phyloP scores from a whole-genome alignment of 2,888 invertebrate genomes.

The Cantharis nigra region DNA sequence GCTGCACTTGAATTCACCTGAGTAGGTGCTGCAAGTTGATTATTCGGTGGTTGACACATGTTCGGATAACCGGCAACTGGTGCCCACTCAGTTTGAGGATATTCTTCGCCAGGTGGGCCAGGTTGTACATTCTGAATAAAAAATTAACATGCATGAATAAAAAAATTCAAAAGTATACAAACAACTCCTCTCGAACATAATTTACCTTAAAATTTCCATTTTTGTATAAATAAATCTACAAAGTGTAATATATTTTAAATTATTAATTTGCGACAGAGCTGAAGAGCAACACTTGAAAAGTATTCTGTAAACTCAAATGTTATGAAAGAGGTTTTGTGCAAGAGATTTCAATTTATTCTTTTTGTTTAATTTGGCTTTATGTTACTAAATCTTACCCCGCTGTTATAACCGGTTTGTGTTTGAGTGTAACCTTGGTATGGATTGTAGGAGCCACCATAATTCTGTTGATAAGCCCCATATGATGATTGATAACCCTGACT shows the following conservation, averaged over 20 bases:
- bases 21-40: slow-evolving; percentile 39
- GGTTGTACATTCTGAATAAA: slow-evolving; percentile 40
- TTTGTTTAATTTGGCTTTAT: background rate
- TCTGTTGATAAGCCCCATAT: slow-evolving; percentile 31
- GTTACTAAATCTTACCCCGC: slow-evolving; percentile 27
- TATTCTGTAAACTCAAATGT: slow-evolving; percentile 38
- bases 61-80: slow-evolving; percentile 35
- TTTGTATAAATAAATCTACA: background rate
- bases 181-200: slow-evolving; percentile 24
- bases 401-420: slow-evolving; percentile 24
- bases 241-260: background rate
- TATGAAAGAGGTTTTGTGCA: slow-evolving; percentile 7
- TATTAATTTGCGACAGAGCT: slow-evolving; percentile 36
- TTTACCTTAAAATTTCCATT: slow-evolving; percentile 9
- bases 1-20: slow-evolving; percentile 54
- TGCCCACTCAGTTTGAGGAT: slow-evolving; percentile 41
- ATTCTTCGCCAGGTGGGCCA: slow-evolving; percentile 37
- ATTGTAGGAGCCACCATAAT: slow-evolving; percentile 27
- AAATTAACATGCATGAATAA: slow-evolving; percentile 1
- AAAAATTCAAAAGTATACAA: background rate
- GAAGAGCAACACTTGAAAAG: slow-evolving; percentile 35
- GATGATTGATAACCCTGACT: slow-evolving; percentile 30
- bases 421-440: slow-evolving; percentile 34
- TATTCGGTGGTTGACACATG: slow-evolving; percentile 24
- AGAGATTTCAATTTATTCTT: background rate